Percentiles rank a stretch among this genome's conserved stretches.
phyloP scores from a whole-genome alignment of 2,113 vertebrate genomes.

The Bubo scandiacus region DNA sequence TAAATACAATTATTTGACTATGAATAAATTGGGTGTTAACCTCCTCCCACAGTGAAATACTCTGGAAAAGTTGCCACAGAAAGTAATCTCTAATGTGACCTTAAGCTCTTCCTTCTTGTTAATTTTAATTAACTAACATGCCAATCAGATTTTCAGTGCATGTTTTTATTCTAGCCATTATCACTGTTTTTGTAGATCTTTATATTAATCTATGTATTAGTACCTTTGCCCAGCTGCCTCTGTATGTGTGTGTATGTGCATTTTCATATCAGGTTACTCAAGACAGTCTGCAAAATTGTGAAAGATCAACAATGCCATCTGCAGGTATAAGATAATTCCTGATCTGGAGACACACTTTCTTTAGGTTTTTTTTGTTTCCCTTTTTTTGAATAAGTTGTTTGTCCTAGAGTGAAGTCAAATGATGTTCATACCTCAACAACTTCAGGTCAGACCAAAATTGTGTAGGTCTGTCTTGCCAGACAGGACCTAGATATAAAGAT shows the following conservation, averaged over 20 bases:
- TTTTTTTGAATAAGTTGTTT: not conserved
- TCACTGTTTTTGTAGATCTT: conserved; percentile 65
- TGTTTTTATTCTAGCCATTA: conserved; percentile 28
- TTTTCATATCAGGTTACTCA: not conserved
- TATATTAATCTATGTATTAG: conserved; percentile 68
- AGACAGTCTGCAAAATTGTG: not conserved
- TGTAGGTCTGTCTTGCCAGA: not conserved
- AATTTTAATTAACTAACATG: conserved; percentile 72
- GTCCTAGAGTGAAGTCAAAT: not conserved
- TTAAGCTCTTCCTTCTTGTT: conserved; percentile 65
- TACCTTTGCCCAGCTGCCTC: conserved; percentile 38
- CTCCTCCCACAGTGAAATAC: conserved; percentile 60
- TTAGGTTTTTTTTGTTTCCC: not conserved
- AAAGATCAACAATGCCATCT: conserved; percentile 79
- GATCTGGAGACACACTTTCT: not conserved
- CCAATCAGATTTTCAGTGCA: conserved; percentile 62
- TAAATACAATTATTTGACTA: conserved; percentile 57
- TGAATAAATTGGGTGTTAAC: conserved; percentile 60
- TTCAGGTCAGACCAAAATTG: not conserved
- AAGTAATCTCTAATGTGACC: conserved; percentile 57
- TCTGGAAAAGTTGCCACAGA: conserved; percentile 61
- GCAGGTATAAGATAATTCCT: conserved; percentile 37
- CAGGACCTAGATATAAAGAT: not conserved
- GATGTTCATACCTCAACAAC: not conserved
- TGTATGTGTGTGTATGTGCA: not conserved